Evolutionary conservation across 2,113 vertebrate species (phyloP).

Genomic region (Pteropus alecto): DNA sequence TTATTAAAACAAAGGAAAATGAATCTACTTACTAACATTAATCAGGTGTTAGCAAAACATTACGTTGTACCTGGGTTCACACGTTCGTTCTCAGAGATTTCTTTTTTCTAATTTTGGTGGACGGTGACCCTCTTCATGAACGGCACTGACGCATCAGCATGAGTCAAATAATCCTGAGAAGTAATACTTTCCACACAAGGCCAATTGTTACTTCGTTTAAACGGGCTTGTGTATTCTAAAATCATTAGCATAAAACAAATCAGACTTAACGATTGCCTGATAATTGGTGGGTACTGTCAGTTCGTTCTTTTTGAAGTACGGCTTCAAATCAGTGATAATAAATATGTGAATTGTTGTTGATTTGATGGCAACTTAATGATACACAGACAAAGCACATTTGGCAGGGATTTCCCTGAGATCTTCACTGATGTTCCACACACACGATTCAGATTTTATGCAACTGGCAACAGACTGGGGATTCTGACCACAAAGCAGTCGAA

Average conservation of each 20-base stretch:
- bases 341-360: not conserved
- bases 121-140: not conserved
- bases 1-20: too few relatives aligned
- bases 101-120: not conserved
- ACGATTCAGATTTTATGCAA: not conserved
- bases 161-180: not conserved
- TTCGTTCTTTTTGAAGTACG: not conserved
- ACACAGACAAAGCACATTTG: not conserved
- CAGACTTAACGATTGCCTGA: not conserved
- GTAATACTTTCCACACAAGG: not conserved
- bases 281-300: not conserved
- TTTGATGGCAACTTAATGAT: not conserved
- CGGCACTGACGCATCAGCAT: not conserved
- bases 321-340: not conserved
- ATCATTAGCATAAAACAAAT: not conserved
- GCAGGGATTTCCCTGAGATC: too few relatives aligned
- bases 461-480: not conserved
- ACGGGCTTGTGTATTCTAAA: not conserved
- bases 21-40: not conserved
- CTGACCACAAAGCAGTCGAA: not conserved
- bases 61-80: not conserved
- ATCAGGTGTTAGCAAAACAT: not conserved
- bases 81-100: not conserved
- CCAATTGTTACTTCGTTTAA: not conserved
- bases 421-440: not conserved